Base-by-base conservation (phyloP, 2,113 vertebrate genomes). In the Dascyllus trimaculatus region DNA sequence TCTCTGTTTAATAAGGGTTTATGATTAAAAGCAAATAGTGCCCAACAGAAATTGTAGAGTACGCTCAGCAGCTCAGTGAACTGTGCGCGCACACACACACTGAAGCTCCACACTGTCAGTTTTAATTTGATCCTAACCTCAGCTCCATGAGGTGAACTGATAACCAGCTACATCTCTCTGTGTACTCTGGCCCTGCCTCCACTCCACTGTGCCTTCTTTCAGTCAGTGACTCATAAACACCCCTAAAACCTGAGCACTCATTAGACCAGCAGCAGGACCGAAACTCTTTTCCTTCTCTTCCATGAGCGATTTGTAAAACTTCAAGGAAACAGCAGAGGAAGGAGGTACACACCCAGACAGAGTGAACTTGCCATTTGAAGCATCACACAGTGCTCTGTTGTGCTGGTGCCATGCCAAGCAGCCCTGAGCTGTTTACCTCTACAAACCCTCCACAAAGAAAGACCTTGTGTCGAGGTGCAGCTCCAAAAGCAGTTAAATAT, bases 351-450 rank as follows among this genome's bases (percentile, higher is more conserved):
- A 76, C 22, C 54, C 56, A 74, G 46, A 76, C 29, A 19, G 54
- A 62, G 66, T 43, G 72, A 85, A 32, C 29, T 22, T 40, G 25
- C 52, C 53, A 77, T 61, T 72, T 13, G 53, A 38, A 77, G 68
- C 69, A 52, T 29, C 48, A 66, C 65, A 11, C 17, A 13, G 6
- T 18, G 43, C 66, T 81, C 70, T 62, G 67, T 53, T 54, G 51
- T 1, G 5, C 73, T 78, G 81, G 73, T 78, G 71, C 61, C 3
- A 11, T 22, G 84, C 80, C 71, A 88, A 83, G 53, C 45, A 53
- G 73, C 82, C 71, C 48, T 22, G 54, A 88, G 84, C 80, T 81
- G 57, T 81, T 88, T 82, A 25, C 78, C 71, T 52, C 68, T 1
- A 29, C 29, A 67, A 61, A 56, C 69, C 45, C 21, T 70, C 35